These are phyloP conservation scores for Scarus forsteni DNA, from an alignment of 2,797 vertebrate genomes.

Conservation along the genomic window DNA sequence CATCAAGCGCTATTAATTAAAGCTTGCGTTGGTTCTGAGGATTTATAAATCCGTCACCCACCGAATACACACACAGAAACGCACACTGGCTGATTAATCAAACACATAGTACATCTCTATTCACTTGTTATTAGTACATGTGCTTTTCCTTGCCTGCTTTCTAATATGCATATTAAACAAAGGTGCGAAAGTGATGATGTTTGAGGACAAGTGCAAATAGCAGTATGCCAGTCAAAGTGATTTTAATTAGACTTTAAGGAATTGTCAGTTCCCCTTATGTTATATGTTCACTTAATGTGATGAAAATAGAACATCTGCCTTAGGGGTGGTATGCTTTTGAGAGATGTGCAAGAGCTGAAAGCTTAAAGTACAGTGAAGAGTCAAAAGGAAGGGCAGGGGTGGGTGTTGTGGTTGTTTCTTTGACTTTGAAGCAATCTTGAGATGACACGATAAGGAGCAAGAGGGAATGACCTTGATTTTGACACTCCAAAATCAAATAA, in stretches of 20 bases:
- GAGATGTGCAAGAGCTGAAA: no score
- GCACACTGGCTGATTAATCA: constrained; percentile 26
- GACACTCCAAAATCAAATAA: no score
- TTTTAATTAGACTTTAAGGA: constrained; percentile 18
- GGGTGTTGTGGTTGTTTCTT: no score
- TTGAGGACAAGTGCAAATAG: constrained; percentile 26
- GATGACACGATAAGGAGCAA: no score
- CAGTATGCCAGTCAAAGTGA: neutral
- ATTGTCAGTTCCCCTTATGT: neutral
- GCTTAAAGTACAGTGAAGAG: no score
- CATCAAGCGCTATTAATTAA: constrained; percentile 77
- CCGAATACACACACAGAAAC: neutral
- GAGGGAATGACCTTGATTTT: no score
- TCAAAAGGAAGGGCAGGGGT: no score
- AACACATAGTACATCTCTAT: constrained; percentile 38
- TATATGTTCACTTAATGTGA: constrained; percentile 2
- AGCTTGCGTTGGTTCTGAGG: constrained; percentile 62
- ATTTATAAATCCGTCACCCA: constrained; percentile 55
- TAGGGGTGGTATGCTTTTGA: no score
- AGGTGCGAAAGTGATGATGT: constrained; percentile 23
- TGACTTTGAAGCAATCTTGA: no score
- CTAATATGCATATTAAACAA: constrained; percentile 25
- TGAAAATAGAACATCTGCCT: neutral
- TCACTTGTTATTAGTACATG: constrained; percentile 32
- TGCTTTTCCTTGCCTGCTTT: constrained; percentile 1